Evolutionary conservation across 2,888 invertebrate species (phyloP).

Genomic region (Pammene fasciana): DNA sequence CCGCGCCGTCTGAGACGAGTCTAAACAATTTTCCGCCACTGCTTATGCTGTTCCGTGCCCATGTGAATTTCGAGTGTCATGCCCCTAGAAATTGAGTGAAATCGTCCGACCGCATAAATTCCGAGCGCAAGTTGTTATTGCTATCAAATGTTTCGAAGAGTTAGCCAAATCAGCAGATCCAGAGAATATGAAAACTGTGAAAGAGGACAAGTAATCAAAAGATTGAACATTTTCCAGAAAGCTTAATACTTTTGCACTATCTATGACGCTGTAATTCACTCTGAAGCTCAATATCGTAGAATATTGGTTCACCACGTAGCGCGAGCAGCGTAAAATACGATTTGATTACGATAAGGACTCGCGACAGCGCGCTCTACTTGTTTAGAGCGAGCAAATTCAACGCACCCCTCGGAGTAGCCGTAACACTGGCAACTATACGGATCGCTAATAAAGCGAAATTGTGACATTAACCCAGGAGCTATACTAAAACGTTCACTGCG

Average conservation of each 20-base stretch:
- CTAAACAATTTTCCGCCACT: conserved; percentile 77
- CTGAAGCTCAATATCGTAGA: conserved; percentile 34
- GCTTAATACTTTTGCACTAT: conserved; percentile 19
- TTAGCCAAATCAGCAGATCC: not conserved
- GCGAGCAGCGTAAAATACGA: conserved; percentile 68
- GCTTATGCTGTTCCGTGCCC: conserved; percentile 65
- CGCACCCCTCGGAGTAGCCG: conserved; percentile 27
- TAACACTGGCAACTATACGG: conserved; percentile 24
- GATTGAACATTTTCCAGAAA: conserved; percentile 2
- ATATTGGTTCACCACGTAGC: conserved; percentile 65
- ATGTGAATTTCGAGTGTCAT: conserved; percentile 54
- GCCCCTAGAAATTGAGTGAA: conserved; percentile 14
- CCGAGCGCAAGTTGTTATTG: not conserved
- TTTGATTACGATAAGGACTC: conserved; percentile 67
- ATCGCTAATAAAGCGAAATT: conserved; percentile 39
- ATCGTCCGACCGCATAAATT: conserved; percentile 14
- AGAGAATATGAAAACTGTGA: not conserved
- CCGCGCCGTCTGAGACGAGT: conserved; percentile 55
- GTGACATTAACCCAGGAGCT: conserved; percentile 51
- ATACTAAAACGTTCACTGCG: conserved; percentile 55
- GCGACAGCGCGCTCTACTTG: conserved; percentile 42
- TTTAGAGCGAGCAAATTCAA: conserved; percentile 34
- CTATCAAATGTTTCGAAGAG: not conserved
- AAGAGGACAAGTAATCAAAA: not conserved
- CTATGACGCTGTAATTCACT: conserved; percentile 29